A percentile compares a stretch with the other conserved stretches of the same genome.
Conservation (phyloP, 2,888 invertebrate species). For the Epinotia ramella region DNA sequence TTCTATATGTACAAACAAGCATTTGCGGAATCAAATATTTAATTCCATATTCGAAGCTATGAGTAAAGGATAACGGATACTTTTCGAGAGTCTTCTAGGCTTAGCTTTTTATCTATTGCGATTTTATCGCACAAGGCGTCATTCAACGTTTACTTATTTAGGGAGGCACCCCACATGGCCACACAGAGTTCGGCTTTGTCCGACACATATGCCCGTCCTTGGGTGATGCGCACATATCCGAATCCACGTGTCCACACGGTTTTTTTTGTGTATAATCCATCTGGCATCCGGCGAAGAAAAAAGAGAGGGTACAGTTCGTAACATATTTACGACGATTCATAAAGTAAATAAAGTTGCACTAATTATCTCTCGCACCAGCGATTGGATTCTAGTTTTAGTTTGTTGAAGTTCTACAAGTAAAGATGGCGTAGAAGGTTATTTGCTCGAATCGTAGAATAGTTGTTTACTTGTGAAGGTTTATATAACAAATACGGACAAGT, state of each 20-base stretch:
- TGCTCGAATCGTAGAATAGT: not conserved
- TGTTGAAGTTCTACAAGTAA: not conserved
- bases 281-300: slow-evolving; percentile 43
- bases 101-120: not conserved
- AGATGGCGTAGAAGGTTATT: not conserved
- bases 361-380: not conserved
- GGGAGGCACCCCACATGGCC: slow-evolving; percentile 43
- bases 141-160: slow-evolving; percentile 49
- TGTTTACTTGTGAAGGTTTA: slow-evolving; percentile 28
- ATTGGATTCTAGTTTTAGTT: not conserved
- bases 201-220: slow-evolving; percentile 69
- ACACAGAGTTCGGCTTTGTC: slow-evolving; percentile 56
- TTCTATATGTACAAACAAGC: slow-evolving; percentile 34
- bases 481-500: slow-evolving; percentile 26
- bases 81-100: not conserved
- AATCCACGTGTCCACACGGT: slow-evolving; percentile 45
- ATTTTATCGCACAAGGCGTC: slow-evolving; percentile 51
- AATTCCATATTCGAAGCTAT: slow-evolving; percentile 25
- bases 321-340: slow-evolving; percentile 27
- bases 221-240: slow-evolving; percentile 53
- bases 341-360: slow-evolving; percentile 1
- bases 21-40: slow-evolving; percentile 26
- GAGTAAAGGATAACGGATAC: not conserved
- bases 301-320: slow-evolving; percentile 34
- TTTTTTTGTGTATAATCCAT: slow-evolving; percentile 41